phyloP scores from a whole-genome alignment of 2,888 invertebrate genomes.

The Gonocerus acuteangulatus region DNA sequence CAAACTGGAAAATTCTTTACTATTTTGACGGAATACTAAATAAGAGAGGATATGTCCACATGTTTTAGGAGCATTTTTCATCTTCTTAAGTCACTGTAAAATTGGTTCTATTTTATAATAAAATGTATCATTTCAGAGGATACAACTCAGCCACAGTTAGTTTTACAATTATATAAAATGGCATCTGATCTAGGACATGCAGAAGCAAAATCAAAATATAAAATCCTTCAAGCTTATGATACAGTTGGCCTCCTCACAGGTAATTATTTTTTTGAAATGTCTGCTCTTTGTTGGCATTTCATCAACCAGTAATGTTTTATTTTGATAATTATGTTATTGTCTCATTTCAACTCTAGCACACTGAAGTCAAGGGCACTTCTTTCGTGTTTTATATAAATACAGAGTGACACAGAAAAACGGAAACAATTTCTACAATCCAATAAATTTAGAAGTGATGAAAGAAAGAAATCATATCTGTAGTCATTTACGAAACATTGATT shows the following conservation, averaged over 20 bases:
- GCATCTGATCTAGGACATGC: conserved; percentile 34
- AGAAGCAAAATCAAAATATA: conserved; percentile 28
- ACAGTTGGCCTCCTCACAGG: conserved; percentile 20
- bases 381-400: background rate
- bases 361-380: background rate
- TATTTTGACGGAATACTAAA: no score
- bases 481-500: no score
- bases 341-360: background rate
- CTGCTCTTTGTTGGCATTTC: background rate
- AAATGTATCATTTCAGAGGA: conserved; percentile 27
- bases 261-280: background rate
- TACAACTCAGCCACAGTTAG: conserved; percentile 24
- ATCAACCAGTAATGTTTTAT: background rate
- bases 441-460: no score
- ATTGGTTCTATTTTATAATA: background rate
- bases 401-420: no score
- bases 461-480: no score
- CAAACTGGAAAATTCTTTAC: no score
- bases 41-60: background rate
- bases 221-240: conserved; percentile 11
- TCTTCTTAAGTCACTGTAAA: no score
- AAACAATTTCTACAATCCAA: no score
- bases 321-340: background rate
- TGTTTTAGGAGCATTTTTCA: background rate
- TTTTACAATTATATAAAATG: conserved; percentile 34